These are phyloP conservation scores for Ceratothoa steindachneri DNA, from an alignment of 2,888 invertebrate genomes.

Conservation along the genomic window DNA sequence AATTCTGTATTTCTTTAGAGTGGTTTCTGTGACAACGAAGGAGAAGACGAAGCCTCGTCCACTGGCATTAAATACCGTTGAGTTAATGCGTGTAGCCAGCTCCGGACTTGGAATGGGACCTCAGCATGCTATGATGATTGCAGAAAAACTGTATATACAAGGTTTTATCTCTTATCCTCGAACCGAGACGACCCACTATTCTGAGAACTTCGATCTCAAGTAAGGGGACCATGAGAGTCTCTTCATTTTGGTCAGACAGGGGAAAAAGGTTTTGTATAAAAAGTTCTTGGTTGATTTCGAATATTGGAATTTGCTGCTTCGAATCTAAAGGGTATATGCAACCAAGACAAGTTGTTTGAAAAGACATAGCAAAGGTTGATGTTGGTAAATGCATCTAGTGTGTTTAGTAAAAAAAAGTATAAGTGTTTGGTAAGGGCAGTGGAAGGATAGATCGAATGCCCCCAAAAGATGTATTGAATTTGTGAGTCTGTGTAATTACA, in stretches of 20 bases:
- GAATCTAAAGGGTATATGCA: no score
- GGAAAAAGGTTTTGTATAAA: background rate
- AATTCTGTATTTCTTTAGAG: conserved; percentile 31
- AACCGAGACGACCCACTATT: conserved; percentile 95
- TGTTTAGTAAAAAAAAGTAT: no score
- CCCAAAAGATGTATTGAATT: no score
- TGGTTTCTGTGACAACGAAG: conserved; percentile 55
- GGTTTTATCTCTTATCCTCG: conserved; percentile 97
- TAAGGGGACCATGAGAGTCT: conserved; percentile 56
- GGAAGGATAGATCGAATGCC: no score
- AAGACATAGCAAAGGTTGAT: no score
- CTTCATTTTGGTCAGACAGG: background rate
- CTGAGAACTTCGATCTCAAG: conserved; percentile 88
- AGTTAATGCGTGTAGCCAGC: conserved; percentile 87
- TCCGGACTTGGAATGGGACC: conserved; percentile 86
- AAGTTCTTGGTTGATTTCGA: no score
- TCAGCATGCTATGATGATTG: conserved; percentile 85
- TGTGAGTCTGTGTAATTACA: no score
- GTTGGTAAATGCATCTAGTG: no score
- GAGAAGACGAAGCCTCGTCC: conserved; percentile 84
- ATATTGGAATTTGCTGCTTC: no score
- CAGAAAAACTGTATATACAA: conserved; percentile 88
- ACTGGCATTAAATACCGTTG: conserved; percentile 91
- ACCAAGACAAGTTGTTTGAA: no score
- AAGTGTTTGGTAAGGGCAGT: no score